phyloP scores from a whole-genome alignment of 2,797 vertebrate species.

The Amazona ochrocephala region DNA sequence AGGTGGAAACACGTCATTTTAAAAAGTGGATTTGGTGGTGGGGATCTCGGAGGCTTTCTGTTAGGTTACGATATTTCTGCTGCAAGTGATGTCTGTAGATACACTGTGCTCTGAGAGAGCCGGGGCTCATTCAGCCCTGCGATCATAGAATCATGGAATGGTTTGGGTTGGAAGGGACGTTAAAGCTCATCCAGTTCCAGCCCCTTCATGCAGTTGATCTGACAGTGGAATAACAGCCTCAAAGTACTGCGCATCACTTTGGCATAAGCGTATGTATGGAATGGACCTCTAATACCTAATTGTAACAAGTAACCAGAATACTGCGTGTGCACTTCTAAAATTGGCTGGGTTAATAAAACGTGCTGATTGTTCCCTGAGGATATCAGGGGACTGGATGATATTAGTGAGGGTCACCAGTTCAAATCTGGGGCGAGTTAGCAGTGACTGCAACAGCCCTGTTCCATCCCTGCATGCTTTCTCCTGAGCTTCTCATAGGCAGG shows the following conservation, averaged over 20 bases:
- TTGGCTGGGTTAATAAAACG: conserved; percentile 61
- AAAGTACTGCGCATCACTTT: neutral
- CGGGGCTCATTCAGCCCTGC: neutral
- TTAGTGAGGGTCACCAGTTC: conserved; percentile 61
- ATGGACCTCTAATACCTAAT: neutral
- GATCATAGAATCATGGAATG: neutral
- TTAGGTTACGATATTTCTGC: neutral
- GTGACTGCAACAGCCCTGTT: neutral
- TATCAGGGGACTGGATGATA: conserved; percentile 42
- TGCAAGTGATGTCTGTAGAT: neutral
- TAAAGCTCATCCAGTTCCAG: neutral
- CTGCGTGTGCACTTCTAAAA: conserved; percentile 55
- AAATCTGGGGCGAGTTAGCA: conserved; percentile 35
- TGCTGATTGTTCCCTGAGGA: conserved; percentile 60
- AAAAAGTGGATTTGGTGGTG: conserved; percentile 33
- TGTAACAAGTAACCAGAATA: conserved; percentile 26
- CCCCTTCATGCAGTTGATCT: neutral
- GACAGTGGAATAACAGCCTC: neutral
- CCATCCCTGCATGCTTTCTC: neutral
- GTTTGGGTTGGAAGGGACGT: neutral
- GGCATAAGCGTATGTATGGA: neutral
- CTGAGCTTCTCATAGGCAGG: neutral
- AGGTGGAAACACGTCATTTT: conserved; percentile 46
- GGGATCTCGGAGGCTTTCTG: neutral
- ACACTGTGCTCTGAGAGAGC: neutral